These are phyloP conservation scores for Prinia subflava DNA, from an alignment of 2,113 vertebrate genomes.

Conservation along the genomic window DNA sequence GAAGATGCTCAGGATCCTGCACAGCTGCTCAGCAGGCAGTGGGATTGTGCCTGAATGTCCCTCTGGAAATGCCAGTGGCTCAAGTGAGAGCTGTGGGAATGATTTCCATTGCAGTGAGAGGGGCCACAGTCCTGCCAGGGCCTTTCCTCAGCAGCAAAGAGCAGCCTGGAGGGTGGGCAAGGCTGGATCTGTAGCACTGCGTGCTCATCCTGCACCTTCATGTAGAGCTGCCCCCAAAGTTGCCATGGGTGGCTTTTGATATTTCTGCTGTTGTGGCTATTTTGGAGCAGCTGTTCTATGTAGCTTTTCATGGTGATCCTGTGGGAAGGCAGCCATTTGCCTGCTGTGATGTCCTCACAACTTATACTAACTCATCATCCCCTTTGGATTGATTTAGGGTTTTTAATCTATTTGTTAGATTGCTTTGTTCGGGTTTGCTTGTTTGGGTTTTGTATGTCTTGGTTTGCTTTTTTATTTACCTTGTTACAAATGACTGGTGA, in stretches of 20 bases:
- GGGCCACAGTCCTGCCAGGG: fast-evolving
- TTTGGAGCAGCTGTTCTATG: neutral
- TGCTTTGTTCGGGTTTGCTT: too few species aligned
- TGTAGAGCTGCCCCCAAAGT: neutral
- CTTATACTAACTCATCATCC: neutral
- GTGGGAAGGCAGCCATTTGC: fast-evolving
- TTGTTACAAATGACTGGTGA: neutral
- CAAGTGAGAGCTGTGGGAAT: neutral
- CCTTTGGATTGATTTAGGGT: neutral
- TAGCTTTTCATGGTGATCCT: neutral
- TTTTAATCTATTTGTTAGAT: neutral
- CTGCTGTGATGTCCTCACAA: neutral
- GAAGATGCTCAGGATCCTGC: neutral
- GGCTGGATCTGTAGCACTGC: neutral
- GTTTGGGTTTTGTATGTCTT: neutral
- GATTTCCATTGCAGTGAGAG: fast-evolving
- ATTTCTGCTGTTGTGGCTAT: neutral
- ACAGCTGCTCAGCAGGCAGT: neutral
- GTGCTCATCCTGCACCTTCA: neutral
- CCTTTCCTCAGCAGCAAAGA: neutral
- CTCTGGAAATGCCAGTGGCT: neutral
- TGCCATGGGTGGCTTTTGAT: neutral
- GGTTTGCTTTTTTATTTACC: neutral
- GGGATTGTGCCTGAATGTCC: fast-evolving
- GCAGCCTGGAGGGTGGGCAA: neutral